Base-by-base conservation (phyloP, 2,797 vertebrate species). In the Adrianichthys oophorus region DNA sequence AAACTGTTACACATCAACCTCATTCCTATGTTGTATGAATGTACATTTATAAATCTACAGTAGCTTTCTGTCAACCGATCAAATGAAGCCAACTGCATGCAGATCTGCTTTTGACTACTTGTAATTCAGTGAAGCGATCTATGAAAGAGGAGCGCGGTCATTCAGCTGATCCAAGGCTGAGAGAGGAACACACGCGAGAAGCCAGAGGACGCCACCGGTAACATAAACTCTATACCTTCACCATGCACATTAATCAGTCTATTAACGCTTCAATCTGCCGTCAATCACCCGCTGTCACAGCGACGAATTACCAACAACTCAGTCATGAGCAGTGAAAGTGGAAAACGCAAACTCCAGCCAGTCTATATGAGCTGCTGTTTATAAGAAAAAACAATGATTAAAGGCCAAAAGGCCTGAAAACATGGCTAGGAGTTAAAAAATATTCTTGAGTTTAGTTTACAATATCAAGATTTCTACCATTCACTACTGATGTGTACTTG, bases 21-120 rank as follows among this genome's bases (percentile, higher is more conserved):
- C 32, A 37, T 12, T 32, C 32, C 7, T 32, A 12, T 37, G 32
- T 12, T 37, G 32, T 13, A 37, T 37, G 32, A 37, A 37, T 37
- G 10, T 37, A 37, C 32, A 37, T 37, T 3, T 37, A 37, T 37
- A 2, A 13, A 37, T 37, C 8, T 12, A 37, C 10, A 37, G 13
- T 48, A 52, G 56, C 60, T 63, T 45, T 57, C 52, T 68, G 63
- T 26, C 52, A 70, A 74, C 52, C 41, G 54, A 73, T 68, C 52
- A 40, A 61, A 73, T 66, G 49, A 40, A 59, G 49, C 63, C 61
- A 51, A 57, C 29, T 42, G 62, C 62, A 56, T 58, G 41, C 37
- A 62, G 19, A 59, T 41, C 29, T 68, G 62, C 56, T 63, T 70
- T 41, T 17, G 32, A 60, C 61, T 64, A 23, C 37, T 74, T 79